These are phyloP conservation scores for Anolis carolinensis DNA, from an alignment of 2,113 vertebrate species.

Conservation along the genomic window DNA sequence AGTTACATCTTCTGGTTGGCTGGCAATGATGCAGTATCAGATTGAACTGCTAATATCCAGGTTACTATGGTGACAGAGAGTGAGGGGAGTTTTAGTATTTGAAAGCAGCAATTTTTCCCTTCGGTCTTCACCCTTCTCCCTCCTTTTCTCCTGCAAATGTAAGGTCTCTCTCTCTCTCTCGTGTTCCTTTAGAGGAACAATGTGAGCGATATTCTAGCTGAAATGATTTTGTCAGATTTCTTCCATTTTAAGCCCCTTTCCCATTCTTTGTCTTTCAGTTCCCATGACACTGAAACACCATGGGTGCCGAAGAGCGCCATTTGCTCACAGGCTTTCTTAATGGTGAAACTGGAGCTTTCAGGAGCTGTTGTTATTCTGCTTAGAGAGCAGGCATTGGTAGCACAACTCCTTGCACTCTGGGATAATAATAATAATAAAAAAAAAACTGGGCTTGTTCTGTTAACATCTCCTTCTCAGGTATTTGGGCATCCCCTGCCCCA, in stretches of 20 bases:
- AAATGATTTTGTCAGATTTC: neutral
- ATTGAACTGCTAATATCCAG: slow-evolving; percentile 76
- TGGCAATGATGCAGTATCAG: slow-evolving; percentile 74
- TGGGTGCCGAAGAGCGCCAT: accelerated
- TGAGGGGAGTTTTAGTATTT: slow-evolving; percentile 28
- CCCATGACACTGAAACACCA: neutral
- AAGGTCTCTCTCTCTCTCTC: neutral
- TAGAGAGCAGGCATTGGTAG: neutral
- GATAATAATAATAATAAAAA: neutral
- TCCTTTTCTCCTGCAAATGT: neutral
- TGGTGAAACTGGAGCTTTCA: neutral
- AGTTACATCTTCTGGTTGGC: slow-evolving; percentile 42
- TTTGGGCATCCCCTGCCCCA: neutral
- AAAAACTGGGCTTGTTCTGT: neutral
- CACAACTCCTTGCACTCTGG: neutral
- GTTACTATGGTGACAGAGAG: slow-evolving; percentile 84
- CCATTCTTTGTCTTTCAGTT: neutral
- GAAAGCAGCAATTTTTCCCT: slow-evolving; percentile 47
- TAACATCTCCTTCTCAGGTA: neutral
- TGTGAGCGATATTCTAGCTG: neutral
- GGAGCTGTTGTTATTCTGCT: neutral
- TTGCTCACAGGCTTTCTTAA: neutral
- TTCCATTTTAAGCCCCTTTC: neutral
- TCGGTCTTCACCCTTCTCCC: neutral
- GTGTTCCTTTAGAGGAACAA: accelerated